Conservation (phyloP, 2,113 vertebrate genomes). For the Lipotes vexillifer region DNA sequence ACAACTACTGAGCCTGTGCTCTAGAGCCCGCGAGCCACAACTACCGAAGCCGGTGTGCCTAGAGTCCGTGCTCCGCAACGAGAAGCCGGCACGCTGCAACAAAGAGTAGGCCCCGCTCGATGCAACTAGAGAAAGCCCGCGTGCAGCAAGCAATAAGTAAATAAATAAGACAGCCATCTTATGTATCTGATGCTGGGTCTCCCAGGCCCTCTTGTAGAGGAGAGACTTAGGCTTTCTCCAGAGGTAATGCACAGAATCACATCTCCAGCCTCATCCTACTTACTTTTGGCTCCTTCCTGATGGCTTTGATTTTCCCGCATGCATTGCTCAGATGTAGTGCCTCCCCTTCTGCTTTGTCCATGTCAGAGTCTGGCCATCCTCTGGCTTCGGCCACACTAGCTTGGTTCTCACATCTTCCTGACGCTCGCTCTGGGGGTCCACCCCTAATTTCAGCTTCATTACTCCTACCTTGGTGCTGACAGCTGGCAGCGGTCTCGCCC, state of each 20-base stretch:
- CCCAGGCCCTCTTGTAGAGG: neutral
- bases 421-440: neutral
- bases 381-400: neutral
- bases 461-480: neutral
- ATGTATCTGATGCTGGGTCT: neutral
- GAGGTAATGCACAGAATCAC: neutral
- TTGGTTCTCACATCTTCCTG: neutral
- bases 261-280: neutral
- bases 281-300: neutral
- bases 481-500: neutral
- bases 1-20: no score
- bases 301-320: neutral
- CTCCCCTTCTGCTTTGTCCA: neutral
- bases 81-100: no score
- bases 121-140: no score
- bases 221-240: neutral
- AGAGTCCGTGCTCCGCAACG: no score
- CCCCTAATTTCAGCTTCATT: conserved; percentile 35
- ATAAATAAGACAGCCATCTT: neutral
- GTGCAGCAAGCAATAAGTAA: no score
- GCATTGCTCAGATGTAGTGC: accelerated
- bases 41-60: no score
- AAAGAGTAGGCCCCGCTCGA: no score
- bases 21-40: no score
- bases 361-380: neutral